Conservation (phyloP, 1,140 invertebrate species). For the Olivierus martensii region DNA sequence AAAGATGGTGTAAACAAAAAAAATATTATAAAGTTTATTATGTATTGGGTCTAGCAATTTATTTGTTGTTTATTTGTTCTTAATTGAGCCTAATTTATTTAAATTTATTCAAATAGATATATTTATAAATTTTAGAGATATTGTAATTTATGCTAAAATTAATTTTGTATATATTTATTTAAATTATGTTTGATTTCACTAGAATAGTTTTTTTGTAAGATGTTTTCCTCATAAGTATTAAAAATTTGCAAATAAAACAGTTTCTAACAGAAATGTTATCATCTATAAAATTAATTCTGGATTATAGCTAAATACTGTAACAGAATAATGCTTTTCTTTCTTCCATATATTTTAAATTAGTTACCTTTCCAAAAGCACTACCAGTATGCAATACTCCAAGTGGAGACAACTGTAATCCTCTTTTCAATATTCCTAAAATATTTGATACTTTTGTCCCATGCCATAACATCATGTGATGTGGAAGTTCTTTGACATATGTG, state of each 20-base stretch:
- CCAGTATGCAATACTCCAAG: conserved; percentile 28
- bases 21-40: no score
- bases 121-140: no score
- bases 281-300: background rate
- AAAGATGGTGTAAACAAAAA: no score
- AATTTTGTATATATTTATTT: background rate
- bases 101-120: no score
- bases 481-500: conserved; percentile 3
- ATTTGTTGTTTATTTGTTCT: no score
- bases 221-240: background rate
- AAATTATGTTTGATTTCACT: background rate
- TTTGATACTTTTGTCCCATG: conserved; percentile 33
- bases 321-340: no score
- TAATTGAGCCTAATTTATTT: no score
- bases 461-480: conserved; percentile 32
- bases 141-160: no score
- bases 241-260: background rate
- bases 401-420: conserved; percentile 30
- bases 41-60: no score
- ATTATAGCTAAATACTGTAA: background rate
- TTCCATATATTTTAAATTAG: background rate
- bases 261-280: background rate
- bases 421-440: conserved; percentile 30
- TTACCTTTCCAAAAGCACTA: conserved; percentile 30
- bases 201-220: background rate